phyloP scores from a whole-genome alignment of 2,888 invertebrate genomes.

The Volucella bombylans region DNA sequence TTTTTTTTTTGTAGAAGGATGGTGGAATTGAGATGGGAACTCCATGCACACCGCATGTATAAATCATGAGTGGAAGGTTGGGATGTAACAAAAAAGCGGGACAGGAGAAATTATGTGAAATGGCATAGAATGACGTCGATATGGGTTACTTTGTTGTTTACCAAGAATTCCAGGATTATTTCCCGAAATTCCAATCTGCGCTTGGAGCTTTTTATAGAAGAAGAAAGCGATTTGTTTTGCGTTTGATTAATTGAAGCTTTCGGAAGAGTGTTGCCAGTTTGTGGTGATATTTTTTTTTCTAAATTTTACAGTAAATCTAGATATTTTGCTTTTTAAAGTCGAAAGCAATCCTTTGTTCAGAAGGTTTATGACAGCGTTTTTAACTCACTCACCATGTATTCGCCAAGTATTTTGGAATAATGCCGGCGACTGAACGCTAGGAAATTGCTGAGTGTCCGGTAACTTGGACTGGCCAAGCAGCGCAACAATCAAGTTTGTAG shows the following conservation, averaged over 20 bases:
- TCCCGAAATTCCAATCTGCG: background rate
- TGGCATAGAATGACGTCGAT: constrained; percentile 38
- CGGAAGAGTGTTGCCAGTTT: constrained; percentile 40
- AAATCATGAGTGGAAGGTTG: constrained; percentile 58
- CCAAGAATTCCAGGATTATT: constrained; percentile 19
- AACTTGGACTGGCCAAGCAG: no score
- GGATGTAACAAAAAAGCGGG: constrained; percentile 4
- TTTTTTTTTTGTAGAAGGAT: background rate
- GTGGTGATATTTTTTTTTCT: no score
- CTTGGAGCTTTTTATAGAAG: constrained; percentile 17
- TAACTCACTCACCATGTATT: no score
- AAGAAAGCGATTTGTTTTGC: background rate
- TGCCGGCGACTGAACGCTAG: no score
- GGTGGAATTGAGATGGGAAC: constrained; percentile 1
- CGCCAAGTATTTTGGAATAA: no score
- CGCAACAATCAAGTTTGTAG: no score
- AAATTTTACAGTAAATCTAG: no score
- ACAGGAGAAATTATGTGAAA: background rate
- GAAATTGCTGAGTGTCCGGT: no score
- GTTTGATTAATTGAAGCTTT: constrained; percentile 40
- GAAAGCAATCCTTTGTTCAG: no score
- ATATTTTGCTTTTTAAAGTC: no score
- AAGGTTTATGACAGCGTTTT: no score
- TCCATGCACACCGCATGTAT: constrained; percentile 52
- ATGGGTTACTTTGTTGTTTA: constrained; percentile 54